Evolutionary conservation across 2,113 vertebrate genomes (phyloP).

Genomic region (Ovis canadensis): DNA sequence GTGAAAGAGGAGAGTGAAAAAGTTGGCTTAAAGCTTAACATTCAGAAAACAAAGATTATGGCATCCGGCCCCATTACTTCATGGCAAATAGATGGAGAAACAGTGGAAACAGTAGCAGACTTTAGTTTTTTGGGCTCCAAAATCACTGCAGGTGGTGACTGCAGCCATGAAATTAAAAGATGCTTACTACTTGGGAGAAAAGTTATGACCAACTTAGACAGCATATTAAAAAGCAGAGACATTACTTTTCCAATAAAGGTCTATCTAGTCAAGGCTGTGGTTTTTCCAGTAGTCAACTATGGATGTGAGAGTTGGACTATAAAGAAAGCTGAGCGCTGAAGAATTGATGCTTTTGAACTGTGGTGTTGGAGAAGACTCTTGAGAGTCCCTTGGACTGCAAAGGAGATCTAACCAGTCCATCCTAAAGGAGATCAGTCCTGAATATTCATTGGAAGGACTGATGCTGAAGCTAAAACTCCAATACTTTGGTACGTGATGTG

Average conservation of each 20-base stretch:
- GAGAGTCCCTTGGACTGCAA: not conserved
- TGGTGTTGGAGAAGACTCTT: not conserved
- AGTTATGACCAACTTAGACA: not conserved
- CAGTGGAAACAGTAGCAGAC: not conserved
- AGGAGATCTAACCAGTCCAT: not conserved
- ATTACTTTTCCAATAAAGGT: not conserved
- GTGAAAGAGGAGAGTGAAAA: not conserved
- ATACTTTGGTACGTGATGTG: not conserved
- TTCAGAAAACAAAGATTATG: not conserved
- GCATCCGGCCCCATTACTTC: not conserved
- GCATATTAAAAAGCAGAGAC: not conserved
- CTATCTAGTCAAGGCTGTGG: not conserved
- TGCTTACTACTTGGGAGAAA: not conserved
- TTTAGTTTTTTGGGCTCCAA: not conserved
- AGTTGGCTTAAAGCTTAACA: not conserved
- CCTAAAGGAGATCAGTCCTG: not conserved
- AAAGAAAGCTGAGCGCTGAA: not conserved
- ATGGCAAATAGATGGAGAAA: not conserved
- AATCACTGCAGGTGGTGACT: not conserved
- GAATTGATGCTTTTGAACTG: not conserved
- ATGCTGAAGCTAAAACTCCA: not conserved
- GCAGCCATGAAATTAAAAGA: not conserved
- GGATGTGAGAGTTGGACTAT: not conserved
- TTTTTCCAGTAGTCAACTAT: not conserved
- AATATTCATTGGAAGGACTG: not conserved